Evolutionary conservation across 1,140 invertebrate genomes (phyloP).

Genomic region (Tenebrio molitor): DNA sequence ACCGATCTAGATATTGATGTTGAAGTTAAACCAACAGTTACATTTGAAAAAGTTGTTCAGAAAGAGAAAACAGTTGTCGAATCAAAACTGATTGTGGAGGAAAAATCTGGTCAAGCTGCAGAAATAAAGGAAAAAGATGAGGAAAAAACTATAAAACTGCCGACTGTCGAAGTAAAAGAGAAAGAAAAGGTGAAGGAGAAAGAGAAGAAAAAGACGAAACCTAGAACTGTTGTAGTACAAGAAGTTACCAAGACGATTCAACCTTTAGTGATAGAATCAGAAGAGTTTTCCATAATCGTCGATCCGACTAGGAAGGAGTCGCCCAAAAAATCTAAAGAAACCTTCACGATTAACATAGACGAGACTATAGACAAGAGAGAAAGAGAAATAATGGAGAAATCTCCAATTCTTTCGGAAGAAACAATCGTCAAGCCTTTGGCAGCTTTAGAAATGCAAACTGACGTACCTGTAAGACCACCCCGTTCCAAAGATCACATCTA

Average conservation of each 20-base stretch:
- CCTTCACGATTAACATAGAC: slow-evolving; percentile 57
- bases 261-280: slow-evolving; percentile 59
- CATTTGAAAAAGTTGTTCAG: too few species aligned
- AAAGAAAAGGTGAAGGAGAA: slow-evolving; percentile 49
- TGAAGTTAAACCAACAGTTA: not conserved
- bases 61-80: not conserved
- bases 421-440: slow-evolving; percentile 54
- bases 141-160: not conserved
- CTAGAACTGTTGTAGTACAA: slow-evolving; percentile 53
- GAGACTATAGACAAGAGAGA: slow-evolving; percentile 57
- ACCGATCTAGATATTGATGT: slow-evolving; percentile 37
- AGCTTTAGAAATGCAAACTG: slow-evolving; percentile 39
- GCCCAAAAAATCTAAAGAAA: slow-evolving; percentile 57
- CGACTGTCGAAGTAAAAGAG: not conserved
- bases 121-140: slow-evolving; percentile 1
- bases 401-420: slow-evolving; percentile 58
- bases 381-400: slow-evolving; percentile 60
- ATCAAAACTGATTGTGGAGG: too few species aligned
- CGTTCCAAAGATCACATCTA: slow-evolving; percentile 56
- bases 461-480: slow-evolving; percentile 53
- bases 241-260: slow-evolving; percentile 58
- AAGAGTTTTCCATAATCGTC: slow-evolving; percentile 59
- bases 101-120: too few species aligned
- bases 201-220: slow-evolving; percentile 45
- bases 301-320: slow-evolving; percentile 57